Percentiles rank a stretch among this genome's conserved stretches.
phyloP scores from a whole-genome alignment of 2,113 vertebrate species.

The Pelodiscus sinensis region DNA sequence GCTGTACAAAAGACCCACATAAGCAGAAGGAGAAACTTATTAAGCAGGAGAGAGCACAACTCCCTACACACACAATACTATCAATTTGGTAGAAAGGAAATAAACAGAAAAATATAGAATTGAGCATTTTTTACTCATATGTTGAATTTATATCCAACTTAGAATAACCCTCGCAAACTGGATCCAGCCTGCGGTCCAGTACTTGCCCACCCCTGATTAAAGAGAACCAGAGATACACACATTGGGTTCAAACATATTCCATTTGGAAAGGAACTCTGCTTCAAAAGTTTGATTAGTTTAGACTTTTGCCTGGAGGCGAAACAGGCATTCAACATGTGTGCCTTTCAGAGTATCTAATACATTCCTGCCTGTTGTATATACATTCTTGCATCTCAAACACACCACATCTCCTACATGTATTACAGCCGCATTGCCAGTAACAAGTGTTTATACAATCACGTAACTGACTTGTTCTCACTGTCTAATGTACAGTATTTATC shows the following conservation, averaged over 20 bases:
- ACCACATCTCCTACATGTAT: background rate
- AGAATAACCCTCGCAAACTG: background rate
- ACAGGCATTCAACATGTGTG: background rate
- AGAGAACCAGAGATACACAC: background rate
- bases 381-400: background rate
- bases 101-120: too few species aligned
- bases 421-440: slow-evolving; percentile 2
- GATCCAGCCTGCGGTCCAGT: too few species aligned
- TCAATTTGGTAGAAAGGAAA: too few species aligned
- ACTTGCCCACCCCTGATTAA: background rate
- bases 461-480: background rate
- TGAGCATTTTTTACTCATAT: background rate
- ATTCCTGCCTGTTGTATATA: background rate
- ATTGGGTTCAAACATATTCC: background rate
- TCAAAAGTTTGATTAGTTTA: background rate
- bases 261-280: background rate
- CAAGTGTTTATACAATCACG: background rate
- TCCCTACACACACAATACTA: too few species aligned
- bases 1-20: too few species aligned
- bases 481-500: background rate
- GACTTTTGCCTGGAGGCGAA: background rate
- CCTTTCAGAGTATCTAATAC: slow-evolving; percentile 2
- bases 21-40: too few species aligned
- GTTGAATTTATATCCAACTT: background rate
- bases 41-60: too few species aligned